Evolutionary conservation across 2,797 vertebrate genomes (phyloP), one percentile per base, ranked within the genome.

Genomic region (Margarornis squamiger): DNA sequence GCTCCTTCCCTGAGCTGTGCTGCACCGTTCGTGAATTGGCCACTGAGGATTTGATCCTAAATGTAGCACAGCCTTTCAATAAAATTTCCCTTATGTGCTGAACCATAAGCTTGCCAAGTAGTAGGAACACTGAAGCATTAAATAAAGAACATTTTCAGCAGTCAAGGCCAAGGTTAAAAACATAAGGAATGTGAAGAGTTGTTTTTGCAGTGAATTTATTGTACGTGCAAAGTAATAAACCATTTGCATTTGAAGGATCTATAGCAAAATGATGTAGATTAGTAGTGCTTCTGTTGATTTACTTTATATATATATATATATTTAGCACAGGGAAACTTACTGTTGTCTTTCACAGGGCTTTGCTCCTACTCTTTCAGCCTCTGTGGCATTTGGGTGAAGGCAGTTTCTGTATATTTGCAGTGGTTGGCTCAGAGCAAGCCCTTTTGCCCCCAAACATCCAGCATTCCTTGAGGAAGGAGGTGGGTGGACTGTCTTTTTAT

Each of bases 141-240:
- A 95, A 95, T 65, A 94, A 93, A 93, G 95, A 96, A 93, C 79
- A 95, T 95, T 96, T 95, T 94, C 89, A 90, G 76, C 91, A 95
- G 82, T 84, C 73, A 79, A 89, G 87, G 83, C 76, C 85, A 85
- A 95, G 89, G 94, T 96, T 96, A 93, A 97, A 96, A 96, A 80
- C 93, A 95, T 81, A 96, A 90, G 62, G 57, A 93, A 91, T 79
- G 38, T 29, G 70, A 96, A 58, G 57, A 79, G 66, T 81, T 94
- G 65, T 68, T 94, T 96, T 80, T 88, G 66, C 80, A 94, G 78
- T 73, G 81, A 91, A 97, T 95, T 90, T 96, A 96, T 92, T 57
- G 59, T 79, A 78, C 4, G 1, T 45, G 61, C 5, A 43, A 92
- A 90, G 84, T 68, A 86, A 95, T 96, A 96, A 96, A 95, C 65